Evolutionary conservation across 37 sponge, comb jelly and placozoan species (phyloP), one percentile per base, ranked within the genome.

Genomic region (Chondrosia reniformis): DNA sequence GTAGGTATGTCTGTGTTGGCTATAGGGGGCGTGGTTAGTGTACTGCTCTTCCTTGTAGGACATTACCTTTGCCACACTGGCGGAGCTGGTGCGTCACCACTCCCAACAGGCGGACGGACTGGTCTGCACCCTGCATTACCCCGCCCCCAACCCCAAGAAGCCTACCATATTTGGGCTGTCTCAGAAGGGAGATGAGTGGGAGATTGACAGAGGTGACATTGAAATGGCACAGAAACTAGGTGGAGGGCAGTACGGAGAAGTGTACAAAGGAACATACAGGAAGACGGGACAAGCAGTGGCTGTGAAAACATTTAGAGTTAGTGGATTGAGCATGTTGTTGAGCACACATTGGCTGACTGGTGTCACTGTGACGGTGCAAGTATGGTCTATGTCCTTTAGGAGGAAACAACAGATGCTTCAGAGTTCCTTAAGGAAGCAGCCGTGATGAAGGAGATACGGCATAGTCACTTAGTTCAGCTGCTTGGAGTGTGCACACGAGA

Each of bases 171-270:
- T 94, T 54, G 87, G 93, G 27, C 32, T 92, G 25, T 89, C 90
- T 0, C 89, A 93, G 49, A 81, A 91, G 67, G 81, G 81, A 33
- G 98, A 97, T 42, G 72, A 94, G 42, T 97, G 98, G 98, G 95
- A 94, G 75, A 79, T 97, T n/a, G 81, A 97, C 55, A 33, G 93
- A 39, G 76, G 84, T 10, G 86, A 94, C 38, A 89, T 97, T 52
- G 91, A 92, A 64, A 90, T 97, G 90, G 93, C 91, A 17, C 74
- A 86, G 81, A 88, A 91, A 74, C 82, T 97, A 45, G 98, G 98
- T 9, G 89, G 92, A 45, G 98, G 98, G 3, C 98, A 94, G 86
- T 97, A 97, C 74, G 98, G 98, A 30, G 98, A 97, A 75, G 98
- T 97, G 28, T 97, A 97, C 77, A 89, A 87, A 46, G 98, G 89